Percentiles rank a stretch among this genome's conserved stretches.
These are phyloP conservation scores for Calameuta pallipes DNA, from an alignment of 2,888 invertebrate genomes.

Conservation along the genomic window DNA sequence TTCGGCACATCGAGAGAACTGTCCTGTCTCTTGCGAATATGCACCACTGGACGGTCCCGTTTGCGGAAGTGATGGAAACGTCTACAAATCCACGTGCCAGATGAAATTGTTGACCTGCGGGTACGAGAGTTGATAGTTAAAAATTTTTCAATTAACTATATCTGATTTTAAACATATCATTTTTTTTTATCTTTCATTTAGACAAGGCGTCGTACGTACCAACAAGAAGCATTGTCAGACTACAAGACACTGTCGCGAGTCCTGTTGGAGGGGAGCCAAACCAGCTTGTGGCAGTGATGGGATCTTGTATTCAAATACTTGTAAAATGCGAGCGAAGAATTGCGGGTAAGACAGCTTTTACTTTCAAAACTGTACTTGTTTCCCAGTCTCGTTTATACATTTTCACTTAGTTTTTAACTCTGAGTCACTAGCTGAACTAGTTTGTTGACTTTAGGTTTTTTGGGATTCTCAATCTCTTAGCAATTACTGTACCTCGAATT, in stretches of 20 bases:
- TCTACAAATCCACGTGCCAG: constrained; percentile 92
- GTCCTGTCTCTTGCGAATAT: constrained; percentile 87
- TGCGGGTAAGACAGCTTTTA: constrained; percentile 75
- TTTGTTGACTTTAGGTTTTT: not conserved
- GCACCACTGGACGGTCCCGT: constrained; percentile 90
- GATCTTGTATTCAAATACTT: constrained; percentile 88
- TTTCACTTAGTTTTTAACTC: not conserved
- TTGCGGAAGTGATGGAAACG: constrained; percentile 92
- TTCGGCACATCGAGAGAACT: constrained; percentile 88
- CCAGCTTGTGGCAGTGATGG: constrained; percentile 93
- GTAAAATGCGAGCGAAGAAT: constrained; percentile 91
- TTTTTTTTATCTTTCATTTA: constrained; percentile 49
- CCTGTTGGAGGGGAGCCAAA: constrained; percentile 89
- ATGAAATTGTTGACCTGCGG: constrained; percentile 93
- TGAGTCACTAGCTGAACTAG: not conserved
- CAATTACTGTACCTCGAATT: not conserved
- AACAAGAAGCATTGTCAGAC: constrained; percentile 93
- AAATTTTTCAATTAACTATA: not conserved
- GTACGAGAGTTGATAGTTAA: constrained; percentile 64
- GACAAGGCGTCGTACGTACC: constrained; percentile 87
- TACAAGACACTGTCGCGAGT: constrained; percentile 89
- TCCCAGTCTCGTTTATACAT: not conserved
- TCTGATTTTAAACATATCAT: not conserved
- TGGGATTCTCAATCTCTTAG: not conserved
- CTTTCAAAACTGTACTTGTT: not conserved